These are phyloP conservation scores for Xyrauchen texanus DNA, from an alignment of 2,113 vertebrate species.

Conservation along the genomic window DNA sequence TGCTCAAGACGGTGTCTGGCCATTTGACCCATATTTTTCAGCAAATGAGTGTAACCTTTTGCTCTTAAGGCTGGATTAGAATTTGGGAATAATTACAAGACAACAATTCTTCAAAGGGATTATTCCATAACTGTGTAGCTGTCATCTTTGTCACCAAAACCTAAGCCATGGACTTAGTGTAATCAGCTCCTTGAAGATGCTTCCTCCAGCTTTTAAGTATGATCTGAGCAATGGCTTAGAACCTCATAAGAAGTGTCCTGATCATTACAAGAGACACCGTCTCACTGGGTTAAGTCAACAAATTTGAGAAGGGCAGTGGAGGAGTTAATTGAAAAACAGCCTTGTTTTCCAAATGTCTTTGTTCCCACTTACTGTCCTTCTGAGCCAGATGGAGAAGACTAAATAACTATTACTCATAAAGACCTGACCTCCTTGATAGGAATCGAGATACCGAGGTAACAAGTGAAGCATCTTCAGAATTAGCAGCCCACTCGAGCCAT, in stretches of 20 bases:
- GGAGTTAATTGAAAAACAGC: constrained; percentile 48
- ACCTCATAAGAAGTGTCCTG: constrained; percentile 11
- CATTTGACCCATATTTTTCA: constrained; percentile 73
- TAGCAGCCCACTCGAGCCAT: constrained; percentile 20
- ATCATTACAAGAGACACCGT: neutral
- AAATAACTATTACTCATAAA: constrained; percentile 6
- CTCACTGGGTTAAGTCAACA: constrained; percentile 19
- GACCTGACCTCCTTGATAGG: constrained; percentile 5
- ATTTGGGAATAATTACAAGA: constrained; percentile 60
- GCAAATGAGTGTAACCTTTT: constrained; percentile 61
- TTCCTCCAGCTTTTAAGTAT: constrained; percentile 14
- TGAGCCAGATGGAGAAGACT: constrained; percentile 17
- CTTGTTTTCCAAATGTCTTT: neutral
- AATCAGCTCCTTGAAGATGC: constrained; percentile 42
- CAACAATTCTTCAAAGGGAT: constrained; percentile 61
- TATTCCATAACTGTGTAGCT: constrained; percentile 61
- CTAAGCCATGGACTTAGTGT: constrained; percentile 58
- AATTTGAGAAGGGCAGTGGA: constrained; percentile 2
- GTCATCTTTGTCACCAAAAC: constrained; percentile 52
- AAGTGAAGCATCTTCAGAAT: constrained; percentile 4
- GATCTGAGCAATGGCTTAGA: constrained; percentile 25
- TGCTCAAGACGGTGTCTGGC: constrained; percentile 69
- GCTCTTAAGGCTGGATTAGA: constrained; percentile 72
- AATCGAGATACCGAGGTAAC: neutral
- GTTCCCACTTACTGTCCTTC: neutral